These are phyloP conservation scores for Neoaliturus tenellus DNA, from an alignment of 2,888 invertebrate species.

Conservation along the genomic window DNA sequence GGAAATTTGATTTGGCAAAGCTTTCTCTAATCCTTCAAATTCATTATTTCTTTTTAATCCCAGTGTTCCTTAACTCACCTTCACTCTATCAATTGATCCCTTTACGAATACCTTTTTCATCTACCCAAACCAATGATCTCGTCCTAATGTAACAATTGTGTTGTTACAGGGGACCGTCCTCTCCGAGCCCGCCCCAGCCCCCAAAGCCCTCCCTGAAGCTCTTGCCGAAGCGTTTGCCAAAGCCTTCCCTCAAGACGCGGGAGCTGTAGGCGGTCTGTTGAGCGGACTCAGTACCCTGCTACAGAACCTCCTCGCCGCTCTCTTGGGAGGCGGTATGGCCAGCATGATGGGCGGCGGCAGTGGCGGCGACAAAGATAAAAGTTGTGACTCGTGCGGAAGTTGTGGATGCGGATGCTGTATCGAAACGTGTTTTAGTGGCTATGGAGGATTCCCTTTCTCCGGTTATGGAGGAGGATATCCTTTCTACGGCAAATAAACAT, in stretches of 20 bases:
- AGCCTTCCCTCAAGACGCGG: background rate
- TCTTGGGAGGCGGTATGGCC: background rate
- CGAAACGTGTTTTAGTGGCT: background rate
- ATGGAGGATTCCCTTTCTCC: too few species aligned
- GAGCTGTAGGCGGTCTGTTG: background rate
- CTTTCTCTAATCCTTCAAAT: too few species aligned
- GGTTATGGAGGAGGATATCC: too few species aligned
- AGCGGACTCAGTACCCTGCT: background rate
- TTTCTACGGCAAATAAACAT: too few species aligned
- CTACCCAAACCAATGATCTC: too few species aligned
- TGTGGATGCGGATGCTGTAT: constrained; percentile 5
- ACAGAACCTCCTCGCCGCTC: constrained; percentile 18
- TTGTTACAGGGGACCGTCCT: constrained; percentile 1
- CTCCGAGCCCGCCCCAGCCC: constrained; percentile 16
- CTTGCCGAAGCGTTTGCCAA: constrained; percentile 32
- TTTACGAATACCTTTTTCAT: too few species aligned
- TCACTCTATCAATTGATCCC: too few species aligned
- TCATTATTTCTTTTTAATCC: too few species aligned
- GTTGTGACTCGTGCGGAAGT: background rate
- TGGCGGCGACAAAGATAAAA: background rate
- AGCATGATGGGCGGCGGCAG: constrained; percentile 12
- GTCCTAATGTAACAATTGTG: background rate
- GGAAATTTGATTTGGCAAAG: too few species aligned
- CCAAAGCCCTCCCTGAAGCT: constrained; percentile 26
- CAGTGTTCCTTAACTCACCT: too few species aligned